Evolutionary conservation across 2,888 invertebrate species (phyloP), one percentile per base, ranked within the genome.

Genomic region (Amitus sp.): DNA sequence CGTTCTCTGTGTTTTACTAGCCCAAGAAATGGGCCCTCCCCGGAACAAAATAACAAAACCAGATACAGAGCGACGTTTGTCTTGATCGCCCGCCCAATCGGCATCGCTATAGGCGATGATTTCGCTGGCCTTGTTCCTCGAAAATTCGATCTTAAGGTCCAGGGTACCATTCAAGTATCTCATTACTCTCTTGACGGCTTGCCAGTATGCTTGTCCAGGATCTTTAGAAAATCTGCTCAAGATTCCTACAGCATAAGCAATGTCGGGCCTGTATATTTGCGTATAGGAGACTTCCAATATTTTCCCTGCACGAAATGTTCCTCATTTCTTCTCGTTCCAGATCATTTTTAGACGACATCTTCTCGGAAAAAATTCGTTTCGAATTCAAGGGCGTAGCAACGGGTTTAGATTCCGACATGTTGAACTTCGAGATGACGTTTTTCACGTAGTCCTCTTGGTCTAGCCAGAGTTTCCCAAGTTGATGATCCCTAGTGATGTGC

Each of bases 1-100:
- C 15, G 55, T 59, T 6, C 33, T 9, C 56, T 74, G 73, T 61
- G 65, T 57, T 48, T 65, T 60, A 18, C 65, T 67, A 9, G 40
- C 37, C 73, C 75, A 76, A 1, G 66, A 60, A 12, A 76, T 64
- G 39, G 70, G 48, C n/a, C 70, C 73, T 15, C 67, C 70, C 40
- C 55, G 56, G 15, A 66, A 43, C 7, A 50, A 67, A 46, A 71
- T 73, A 4, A 71, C 50, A 52, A 65, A 71, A 0, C 74, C 76
- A 9, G 70, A 69, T 3, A 65, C 67, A 2, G 73, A 74, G 45
- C 62, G 68, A 49, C 74, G 48, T 12, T 69, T 65, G 13, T 53
- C 49, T 6, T 42, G 13, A 30, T 73, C 68, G 23, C 62, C 58
- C 5, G 66, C 72, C 62, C 60, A 70, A 46, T 63, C 71, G 10